Evolutionary conservation across 2,888 invertebrate species (phyloP), one percentile per base, ranked within the genome.

Genomic region (Philaethria dido): DNA sequence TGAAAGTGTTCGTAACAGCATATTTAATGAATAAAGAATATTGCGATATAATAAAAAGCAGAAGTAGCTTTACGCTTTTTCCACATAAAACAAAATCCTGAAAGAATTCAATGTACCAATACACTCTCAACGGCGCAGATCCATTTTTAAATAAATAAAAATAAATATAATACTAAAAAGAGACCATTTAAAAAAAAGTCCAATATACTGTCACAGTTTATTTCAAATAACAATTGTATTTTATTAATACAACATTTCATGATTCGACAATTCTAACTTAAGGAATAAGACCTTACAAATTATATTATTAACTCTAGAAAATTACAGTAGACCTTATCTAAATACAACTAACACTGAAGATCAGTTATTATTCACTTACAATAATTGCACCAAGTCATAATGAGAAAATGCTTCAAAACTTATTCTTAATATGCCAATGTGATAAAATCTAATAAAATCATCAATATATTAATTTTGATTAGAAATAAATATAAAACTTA

Each of bases 341-440:
- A 47, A 48, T 48, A 66, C 29, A 73, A 68, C 72, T 76, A 80
- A 78, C 79, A 80, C 81, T 80, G 78, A 83, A 77, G 77, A 77
- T 80, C 83, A 84, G 78, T 78, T 77, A 77, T 79, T 81, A 84
- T 70, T 57, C 22, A 42, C 57, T 42, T 57, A 57, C 42, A 81
- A 79, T 85, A 89, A 91, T 89, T 89, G 90, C 91, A 90, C 89
- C 89, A 82, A 84, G 77, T 81, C 77, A 70, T 83, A 84, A 85
- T 81, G 81, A 74, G 75, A 82, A 88, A 88, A 88, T 88, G 85
- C 88, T 85, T 86, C 81, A 77, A 80, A 76, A 72, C 77, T 80
- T 80, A 83, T 66, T 69, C 69, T 48, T 25, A 64, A 60, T 42
- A 62, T 60, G 74, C 75, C 76, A 74, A 77, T 76, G 71, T 73